Base-by-base conservation (phyloP, 2,797 vertebrate genomes). In the Cheirogaleus major region DNA sequence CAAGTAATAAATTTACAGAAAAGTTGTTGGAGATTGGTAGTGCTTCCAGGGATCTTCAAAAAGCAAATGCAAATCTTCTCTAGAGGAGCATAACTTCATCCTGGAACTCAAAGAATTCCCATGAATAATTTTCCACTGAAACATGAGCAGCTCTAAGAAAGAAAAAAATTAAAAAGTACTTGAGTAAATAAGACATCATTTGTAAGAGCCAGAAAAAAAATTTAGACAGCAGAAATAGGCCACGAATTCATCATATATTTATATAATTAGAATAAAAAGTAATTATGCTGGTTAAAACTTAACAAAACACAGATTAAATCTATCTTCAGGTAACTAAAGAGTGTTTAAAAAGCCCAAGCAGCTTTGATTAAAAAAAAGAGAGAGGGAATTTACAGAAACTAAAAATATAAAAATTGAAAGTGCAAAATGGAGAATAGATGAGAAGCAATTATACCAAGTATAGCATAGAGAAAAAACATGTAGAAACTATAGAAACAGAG, bases 41-140 rank as follows among this genome's bases (percentile, higher is more conserved):
- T 65, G 45, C 2, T 82, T 65, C 20, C 7, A 67, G 41, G 1
- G 5, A 94, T 59, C 25, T 52, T 57, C 2, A 76, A 57, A 57
- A 92, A 55, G 18, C 27, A 90, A 92, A 92, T 43, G 23, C 78
- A 89, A 94, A 73, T 86, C n/a, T 89, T 48, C 69, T 90, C 32
- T 17, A 92, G 59, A 79, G 22, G 6, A 72, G 4, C 12, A 82
- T 89, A 86, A 0, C 1, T 87, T 78, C 18, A 48, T 82, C 7
- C 20, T 45, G 80, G n/a, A n/a, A 65, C 35, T 72, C 52, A 87
- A 38, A 91, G 45, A 87, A 76, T 48, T 38, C 41, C 43, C 50
- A 27, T 7, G 20, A 38, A 87, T 41, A 55, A 85, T 61, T 78
- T 73, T 3, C 2, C 9, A 18, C 55, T 4, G 41, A 91, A 78